Conservation (phyloP, 2,888 invertebrate species). For the Trypoxylon attenuatum region DNA sequence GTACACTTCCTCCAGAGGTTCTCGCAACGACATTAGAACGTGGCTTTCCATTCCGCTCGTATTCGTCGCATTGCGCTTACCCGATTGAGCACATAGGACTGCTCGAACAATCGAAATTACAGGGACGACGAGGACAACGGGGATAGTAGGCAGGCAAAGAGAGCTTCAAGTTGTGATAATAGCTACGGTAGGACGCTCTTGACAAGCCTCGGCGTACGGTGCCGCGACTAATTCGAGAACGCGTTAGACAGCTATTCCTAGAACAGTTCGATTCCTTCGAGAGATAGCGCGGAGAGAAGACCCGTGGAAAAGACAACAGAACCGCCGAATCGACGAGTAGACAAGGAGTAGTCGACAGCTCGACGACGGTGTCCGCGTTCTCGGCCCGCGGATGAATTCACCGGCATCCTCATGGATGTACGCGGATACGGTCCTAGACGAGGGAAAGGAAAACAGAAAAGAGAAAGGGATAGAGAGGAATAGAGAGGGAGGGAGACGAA, state of each 20-base stretch:
- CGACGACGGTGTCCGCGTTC: too few relatives aligned
- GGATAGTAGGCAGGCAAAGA: too few relatives aligned
- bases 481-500: background rate
- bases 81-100: too few relatives aligned
- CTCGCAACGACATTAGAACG: background rate
- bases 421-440: too few relatives aligned
- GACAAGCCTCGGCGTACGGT: background rate
- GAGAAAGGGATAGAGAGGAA: background rate
- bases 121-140: too few relatives aligned
- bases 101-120: too few relatives aligned
- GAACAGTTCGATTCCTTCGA: constrained; percentile 3
- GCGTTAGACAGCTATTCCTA: constrained; percentile 9
- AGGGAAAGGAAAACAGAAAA: too few relatives aligned
- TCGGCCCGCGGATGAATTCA: background rate
- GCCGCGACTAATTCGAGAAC: background rate
- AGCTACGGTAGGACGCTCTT: background rate
- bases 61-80: too few relatives aligned
- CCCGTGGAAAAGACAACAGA: too few relatives aligned
- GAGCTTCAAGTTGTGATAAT: background rate
- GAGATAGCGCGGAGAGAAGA: background rate
- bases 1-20: background rate
- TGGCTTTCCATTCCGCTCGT: background rate
- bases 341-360: too few relatives aligned
- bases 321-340: too few relatives aligned
- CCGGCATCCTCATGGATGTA: background rate